Percentiles rank a stretch among this genome's conserved stretches.
Conservation (phyloP, 2,888 invertebrate genomes). For the Meiosimyza decipiens region DNA sequence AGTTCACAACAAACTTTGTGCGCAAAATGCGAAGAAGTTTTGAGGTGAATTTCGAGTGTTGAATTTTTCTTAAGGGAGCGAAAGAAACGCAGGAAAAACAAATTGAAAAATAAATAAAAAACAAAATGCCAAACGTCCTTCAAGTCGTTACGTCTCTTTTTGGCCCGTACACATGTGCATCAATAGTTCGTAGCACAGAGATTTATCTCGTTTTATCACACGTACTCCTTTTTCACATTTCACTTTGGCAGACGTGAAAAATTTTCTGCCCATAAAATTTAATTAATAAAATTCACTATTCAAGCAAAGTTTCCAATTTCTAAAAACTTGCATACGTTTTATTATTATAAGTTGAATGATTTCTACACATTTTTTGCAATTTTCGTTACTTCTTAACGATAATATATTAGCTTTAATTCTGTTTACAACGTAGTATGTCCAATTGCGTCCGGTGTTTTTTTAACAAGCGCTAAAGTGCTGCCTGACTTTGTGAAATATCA, state of each 20-base stretch:
- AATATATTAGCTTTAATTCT: not conserved
- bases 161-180: too few species aligned
- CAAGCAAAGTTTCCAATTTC: not conserved
- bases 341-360: not conserved
- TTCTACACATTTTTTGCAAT: not conserved
- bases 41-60: not conserved
- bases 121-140: slow-evolving; percentile 45
- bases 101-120: slow-evolving; percentile 25
- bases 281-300: not conserved
- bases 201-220: slow-evolving; percentile 34
- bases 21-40: slow-evolving; percentile 18
- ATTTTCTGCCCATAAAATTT: not conserved
- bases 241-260: not conserved
- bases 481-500: too few species aligned
- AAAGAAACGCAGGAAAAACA: slow-evolving; percentile 8
- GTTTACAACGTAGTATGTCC: not conserved
- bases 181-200: too few species aligned
- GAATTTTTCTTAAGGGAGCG: not conserved
- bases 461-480: too few species aligned
- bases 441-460: slow-evolving; percentile 9
- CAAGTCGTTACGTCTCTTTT: slow-evolving; percentile 21
- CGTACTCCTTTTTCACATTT: not conserved
- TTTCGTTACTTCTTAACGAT: not conserved
- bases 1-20: slow-evolving; percentile 16
- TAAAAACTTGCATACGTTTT: not conserved